Percentiles rank a stretch among this genome's conserved stretches.
phyloP scores from a whole-genome alignment of 2,888 invertebrate genomes.

The Leptopilina drosophilae region DNA sequence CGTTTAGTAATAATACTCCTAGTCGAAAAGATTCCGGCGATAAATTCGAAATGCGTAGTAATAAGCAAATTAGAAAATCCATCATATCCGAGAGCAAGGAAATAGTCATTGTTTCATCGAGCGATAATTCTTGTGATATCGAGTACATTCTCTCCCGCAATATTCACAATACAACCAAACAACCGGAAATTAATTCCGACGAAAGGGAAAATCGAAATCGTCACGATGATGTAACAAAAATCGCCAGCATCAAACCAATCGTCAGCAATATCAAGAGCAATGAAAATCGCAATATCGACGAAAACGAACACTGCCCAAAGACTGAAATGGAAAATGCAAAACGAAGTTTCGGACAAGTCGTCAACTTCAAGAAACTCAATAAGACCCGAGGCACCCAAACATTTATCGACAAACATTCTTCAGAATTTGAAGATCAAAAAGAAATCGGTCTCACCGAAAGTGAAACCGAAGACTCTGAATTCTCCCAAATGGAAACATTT shows the following conservation, averaged over 20 bases:
- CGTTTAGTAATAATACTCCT: not conserved
- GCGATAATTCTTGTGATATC: constrained; percentile 38
- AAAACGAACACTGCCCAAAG: constrained; percentile 49
- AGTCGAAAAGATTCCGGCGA: not conserved
- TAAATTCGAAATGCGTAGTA: not conserved
- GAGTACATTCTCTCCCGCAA: constrained; percentile 33
- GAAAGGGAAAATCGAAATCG: too few relatives aligned
- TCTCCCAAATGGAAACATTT: constrained; percentile 6
- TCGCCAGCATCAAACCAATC: constrained; percentile 30
- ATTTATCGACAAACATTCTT: constrained; percentile 47
- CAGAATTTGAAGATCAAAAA: constrained; percentile 42
- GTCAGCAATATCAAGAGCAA: not conserved
- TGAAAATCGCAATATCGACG: not conserved
- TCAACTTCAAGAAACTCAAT: constrained; percentile 25
- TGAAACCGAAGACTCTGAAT: constrained; percentile 36
- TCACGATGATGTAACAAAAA: not conserved
- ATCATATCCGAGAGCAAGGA: constrained; percentile 33
- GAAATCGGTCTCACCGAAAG: constrained; percentile 34
- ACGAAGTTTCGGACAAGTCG: constrained; percentile 22
- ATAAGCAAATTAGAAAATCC: constrained; percentile 30
- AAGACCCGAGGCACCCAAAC: constrained; percentile 43
- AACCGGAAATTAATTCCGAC: not conserved
- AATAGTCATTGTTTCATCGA: constrained; percentile 32
- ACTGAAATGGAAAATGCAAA: constrained; percentile 44
- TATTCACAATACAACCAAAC: constrained; percentile 32